A percentile compares a stretch with the other conserved stretches of the same genome.
Conservation (phyloP, 2,113 vertebrate species). For the Pelmatolapia mariae region DNA sequence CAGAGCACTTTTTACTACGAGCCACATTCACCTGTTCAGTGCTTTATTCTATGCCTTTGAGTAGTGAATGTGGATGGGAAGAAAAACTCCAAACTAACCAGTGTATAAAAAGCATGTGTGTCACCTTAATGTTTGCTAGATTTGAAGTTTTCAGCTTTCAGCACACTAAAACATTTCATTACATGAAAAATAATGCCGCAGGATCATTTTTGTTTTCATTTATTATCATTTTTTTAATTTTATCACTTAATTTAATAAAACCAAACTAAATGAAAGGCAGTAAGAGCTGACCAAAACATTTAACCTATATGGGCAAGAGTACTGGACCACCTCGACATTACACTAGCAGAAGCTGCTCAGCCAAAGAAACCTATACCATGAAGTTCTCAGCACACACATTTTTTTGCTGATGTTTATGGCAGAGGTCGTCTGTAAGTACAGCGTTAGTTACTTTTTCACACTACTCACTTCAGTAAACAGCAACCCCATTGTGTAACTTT, state of each 20-base stretch:
- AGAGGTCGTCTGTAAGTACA: not conserved
- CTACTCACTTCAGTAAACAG: not conserved
- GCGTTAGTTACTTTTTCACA: not conserved
- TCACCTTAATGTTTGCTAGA: not conserved
- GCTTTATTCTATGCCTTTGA: not conserved
- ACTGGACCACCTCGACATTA: not conserved
- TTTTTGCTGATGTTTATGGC: not conserved
- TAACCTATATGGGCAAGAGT: not conserved
- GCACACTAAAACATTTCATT: not conserved
- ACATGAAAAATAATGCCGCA: not conserved
- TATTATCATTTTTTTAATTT: rapidly evolving
- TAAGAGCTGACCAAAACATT: not conserved
- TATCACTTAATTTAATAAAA: not conserved
- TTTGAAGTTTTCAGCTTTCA: not conserved
- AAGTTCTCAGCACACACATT: not conserved
- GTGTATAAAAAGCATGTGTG: not conserved
- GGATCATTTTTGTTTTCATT: not conserved
- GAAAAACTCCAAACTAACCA: not conserved
- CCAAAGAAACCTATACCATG: not conserved
- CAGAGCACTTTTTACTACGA: not conserved
- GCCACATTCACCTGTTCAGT: not conserved
- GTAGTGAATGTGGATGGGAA: not conserved
- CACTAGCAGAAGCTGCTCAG: not conserved
- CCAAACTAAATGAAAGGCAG: not conserved
- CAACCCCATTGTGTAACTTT: not conserved